Base-by-base conservation (phyloP, 2,888 invertebrate genomes). In the Pinctada fucata region DNA sequence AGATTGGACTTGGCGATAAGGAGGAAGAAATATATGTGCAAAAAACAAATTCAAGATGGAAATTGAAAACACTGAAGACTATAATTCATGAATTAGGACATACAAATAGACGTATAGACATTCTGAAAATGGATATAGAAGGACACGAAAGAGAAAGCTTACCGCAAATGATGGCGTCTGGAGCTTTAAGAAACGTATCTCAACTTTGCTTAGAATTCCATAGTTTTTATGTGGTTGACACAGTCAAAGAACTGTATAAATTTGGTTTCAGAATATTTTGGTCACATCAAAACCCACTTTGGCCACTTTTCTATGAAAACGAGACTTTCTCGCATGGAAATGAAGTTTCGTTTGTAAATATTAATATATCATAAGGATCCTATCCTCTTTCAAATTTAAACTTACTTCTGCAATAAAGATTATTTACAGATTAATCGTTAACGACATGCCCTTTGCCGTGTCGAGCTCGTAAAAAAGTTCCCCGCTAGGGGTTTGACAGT, bases 271-370 rank as follows among this genome's bases (percentile, higher is more conserved):
- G 69, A 49, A 13, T 69, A 47, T n/a, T 49, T n/a, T 69, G 69
- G 69, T 49, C 69, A 8, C 69, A 69, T 31, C 69, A 69, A n/a
- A 69, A 69, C 47, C 69, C 69, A 16, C 48, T n/a, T 6, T 49
- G 50, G 4, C 69, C 69, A 31, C 16, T 50, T 16, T 69, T 50
- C 69, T 50, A 13, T 3, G 51, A 10, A n/a, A n/a, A 49, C n/a
- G 69, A 69, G 16, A 50, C 69, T 4, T 50, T 50, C 3, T 50
- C 69, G 49, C 51, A 69, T 3, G 50, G 50, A n/a, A 69, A 50
- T 16, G 69, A 69, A 16, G 69, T 69, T n/a, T 69, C 49, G 49
- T 69, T 69, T 69, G 69, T 69, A 69, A 69, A 69, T 69, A 69
- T 69, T 13, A 69, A 69, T 48, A 31, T 31, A 31, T 31, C 31